A percentile compares a stretch with the other conserved stretches of the same genome.
These are phyloP conservation scores for Nematopogon swammerdamellus DNA, from an alignment of 2,888 invertebrate species.

Conservation along the genomic window DNA sequence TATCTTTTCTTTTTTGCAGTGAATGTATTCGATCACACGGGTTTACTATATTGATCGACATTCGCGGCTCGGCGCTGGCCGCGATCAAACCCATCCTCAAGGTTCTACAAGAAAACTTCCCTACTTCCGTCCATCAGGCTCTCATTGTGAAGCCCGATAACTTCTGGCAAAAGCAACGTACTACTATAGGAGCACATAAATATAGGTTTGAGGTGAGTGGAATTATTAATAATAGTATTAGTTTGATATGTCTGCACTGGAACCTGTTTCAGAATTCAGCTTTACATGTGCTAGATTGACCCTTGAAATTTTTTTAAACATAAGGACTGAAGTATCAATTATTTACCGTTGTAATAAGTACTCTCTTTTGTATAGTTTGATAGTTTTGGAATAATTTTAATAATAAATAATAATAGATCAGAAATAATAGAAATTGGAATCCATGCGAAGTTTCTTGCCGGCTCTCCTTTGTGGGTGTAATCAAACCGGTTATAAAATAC, in stretches of 20 bases:
- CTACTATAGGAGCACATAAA: conserved; percentile 95
- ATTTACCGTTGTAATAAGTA: too few species aligned
- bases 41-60: conserved; percentile 95
- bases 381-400: too few species aligned
- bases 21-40: conserved; percentile 84
- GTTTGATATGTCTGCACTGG: neutral
- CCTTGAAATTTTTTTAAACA: too few species aligned
- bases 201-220: conserved; percentile 93
- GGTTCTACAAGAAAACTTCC: conserved; percentile 94
- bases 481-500: too few species aligned
- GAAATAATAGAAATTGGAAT: too few species aligned
- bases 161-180: conserved; percentile 99
- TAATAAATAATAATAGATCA: too few species aligned
- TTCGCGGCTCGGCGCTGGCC: conserved; percentile 95
- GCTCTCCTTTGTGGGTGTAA: too few species aligned
- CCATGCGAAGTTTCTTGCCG: too few species aligned
- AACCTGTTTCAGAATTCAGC: conserved; percentile 1
- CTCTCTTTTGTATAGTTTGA: too few species aligned
- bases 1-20: conserved; percentile 50
- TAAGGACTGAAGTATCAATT: too few species aligned
- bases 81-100: conserved; percentile 97
- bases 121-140: conserved; percentile 88
- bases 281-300: too few species aligned
- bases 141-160: conserved; percentile 98
- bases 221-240: neutral